Percentiles rank a stretch among this genome's conserved stretches.
phyloP scores from a whole-genome alignment of 2,888 invertebrate species.

The Volucella zonaria region DNA sequence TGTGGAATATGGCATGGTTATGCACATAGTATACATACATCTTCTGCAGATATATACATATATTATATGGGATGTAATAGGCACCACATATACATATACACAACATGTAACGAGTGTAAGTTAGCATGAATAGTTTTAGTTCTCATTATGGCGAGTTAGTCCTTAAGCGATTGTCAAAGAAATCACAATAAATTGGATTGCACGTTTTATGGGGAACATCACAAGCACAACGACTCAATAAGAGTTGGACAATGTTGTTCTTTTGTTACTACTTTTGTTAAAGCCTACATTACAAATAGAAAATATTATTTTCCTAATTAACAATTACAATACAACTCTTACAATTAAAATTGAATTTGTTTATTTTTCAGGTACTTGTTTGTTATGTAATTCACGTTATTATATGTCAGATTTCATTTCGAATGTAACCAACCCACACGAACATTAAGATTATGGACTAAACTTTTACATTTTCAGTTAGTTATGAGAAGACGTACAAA shows the following conservation, averaged over 20 bases:
- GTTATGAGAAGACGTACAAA: constrained; percentile 9
- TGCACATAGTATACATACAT: too few species aligned
- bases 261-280: neutral
- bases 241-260: neutral
- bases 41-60: too few species aligned
- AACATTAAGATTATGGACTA: constrained; percentile 30
- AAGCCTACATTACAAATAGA: neutral
- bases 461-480: constrained; percentile 1
- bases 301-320: neutral
- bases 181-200: too few species aligned
- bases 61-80: too few species aligned
- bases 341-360: constrained; percentile 41
- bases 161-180: too few species aligned
- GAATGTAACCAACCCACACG: constrained; percentile 48
- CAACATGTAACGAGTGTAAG: too few species aligned
- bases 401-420: constrained; percentile 70
- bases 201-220: too few species aligned
- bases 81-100: too few species aligned
- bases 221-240: too few species aligned
- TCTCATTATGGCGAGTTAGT: too few species aligned
- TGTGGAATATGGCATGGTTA: too few species aligned
- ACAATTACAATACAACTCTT: constrained; percentile 48
- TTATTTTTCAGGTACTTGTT: constrained; percentile 69
- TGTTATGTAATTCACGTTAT: constrained; percentile 71
- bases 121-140: too few species aligned